Conservation (phyloP, 2,888 invertebrate species). For the Silvanus unidentatus region DNA sequence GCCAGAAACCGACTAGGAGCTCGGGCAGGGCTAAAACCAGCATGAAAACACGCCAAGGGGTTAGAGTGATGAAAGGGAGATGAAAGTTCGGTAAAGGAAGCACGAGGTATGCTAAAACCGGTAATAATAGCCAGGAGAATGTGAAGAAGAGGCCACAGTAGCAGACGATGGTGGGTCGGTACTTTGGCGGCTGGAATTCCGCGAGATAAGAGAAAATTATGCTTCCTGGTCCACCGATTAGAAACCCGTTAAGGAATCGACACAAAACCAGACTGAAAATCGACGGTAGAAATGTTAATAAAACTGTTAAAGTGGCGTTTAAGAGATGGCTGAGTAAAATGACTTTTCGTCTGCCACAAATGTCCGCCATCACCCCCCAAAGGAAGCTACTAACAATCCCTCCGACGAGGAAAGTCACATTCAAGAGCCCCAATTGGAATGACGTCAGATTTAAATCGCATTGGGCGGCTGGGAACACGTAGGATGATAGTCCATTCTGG, state of each 20-base stretch:
- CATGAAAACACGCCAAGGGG: conserved; percentile 72
- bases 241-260: conserved; percentile 60
- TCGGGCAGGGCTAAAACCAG: conserved; percentile 61
- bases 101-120: conserved; percentile 40
- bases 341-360: conserved; percentile 60
- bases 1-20: conserved; percentile 53
- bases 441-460: conserved; percentile 64
- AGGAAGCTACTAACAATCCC: conserved; percentile 69
- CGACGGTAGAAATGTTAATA: conserved; percentile 24
- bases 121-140: conserved; percentile 59
- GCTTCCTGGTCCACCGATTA: conserved; percentile 27
- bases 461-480: conserved; percentile 65
- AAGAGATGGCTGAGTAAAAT: conserved; percentile 36
- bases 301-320: conserved; percentile 48
- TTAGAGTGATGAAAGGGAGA: conserved; percentile 43
- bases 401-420: conserved; percentile 67
- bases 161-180: conserved; percentile 55
- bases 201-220: conserved; percentile 59
- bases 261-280: conserved; percentile 40
- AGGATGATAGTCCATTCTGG: conserved; percentile 64
- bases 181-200: conserved; percentile 57
- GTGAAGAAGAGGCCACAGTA: conserved; percentile 61
- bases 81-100: conserved; percentile 29
- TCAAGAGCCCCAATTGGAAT: conserved; percentile 62
- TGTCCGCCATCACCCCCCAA: conserved; percentile 77